A percentile compares a stretch with the other conserved stretches of the same genome.
These are phyloP conservation scores for Dendrocopos noguchii DNA, from an alignment of 2,113 vertebrate species.

Conservation along the genomic window DNA sequence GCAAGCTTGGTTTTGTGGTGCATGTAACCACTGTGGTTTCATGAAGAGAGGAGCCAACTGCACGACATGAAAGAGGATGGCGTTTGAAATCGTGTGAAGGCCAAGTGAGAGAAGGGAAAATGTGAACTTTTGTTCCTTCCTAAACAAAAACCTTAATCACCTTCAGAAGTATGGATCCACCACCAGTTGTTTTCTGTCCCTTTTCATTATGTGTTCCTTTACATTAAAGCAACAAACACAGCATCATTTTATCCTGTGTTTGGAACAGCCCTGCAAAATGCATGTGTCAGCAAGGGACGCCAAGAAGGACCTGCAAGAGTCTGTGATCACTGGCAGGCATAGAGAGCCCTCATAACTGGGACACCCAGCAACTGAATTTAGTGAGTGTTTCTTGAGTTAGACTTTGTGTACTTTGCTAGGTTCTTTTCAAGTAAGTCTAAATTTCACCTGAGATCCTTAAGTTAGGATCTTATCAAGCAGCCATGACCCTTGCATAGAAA, in stretches of 20 bases:
- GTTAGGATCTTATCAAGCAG: neutral
- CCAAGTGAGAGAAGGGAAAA: neutral
- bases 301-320: neutral
- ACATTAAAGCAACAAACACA: neutral
- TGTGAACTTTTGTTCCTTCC: neutral
- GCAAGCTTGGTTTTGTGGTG: neutral
- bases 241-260: neutral
- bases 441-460: neutral
- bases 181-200: neutral
- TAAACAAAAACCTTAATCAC: neutral
- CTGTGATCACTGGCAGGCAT: neutral
- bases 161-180: neutral
- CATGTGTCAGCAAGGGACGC: neutral
- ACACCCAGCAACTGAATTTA: neutral
- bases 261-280: neutral
- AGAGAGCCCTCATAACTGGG: neutral
- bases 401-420: neutral
- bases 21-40: neutral
- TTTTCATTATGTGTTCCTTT: neutral
- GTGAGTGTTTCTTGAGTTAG: neutral
- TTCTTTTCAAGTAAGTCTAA: neutral
- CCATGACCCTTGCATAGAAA: neutral
- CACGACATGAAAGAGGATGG: neutral
- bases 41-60: neutral
- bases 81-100: neutral